These are phyloP conservation scores for Trichomycterus rosablanca DNA, from an alignment of 2,113 vertebrate genomes.

Conservation along the genomic window DNA sequence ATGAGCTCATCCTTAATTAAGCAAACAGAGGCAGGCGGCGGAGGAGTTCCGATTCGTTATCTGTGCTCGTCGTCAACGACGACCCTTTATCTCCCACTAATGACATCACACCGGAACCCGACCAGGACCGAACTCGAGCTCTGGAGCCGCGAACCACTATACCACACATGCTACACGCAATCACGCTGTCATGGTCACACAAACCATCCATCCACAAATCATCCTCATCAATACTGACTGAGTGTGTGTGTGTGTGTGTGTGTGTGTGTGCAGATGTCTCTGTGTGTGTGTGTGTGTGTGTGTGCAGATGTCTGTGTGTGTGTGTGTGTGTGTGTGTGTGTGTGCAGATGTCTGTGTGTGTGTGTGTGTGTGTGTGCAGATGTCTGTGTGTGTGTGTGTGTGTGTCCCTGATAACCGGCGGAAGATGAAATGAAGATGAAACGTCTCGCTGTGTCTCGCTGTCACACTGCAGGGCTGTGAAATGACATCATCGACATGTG, in stretches of 20 bases:
- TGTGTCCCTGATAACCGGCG: constrained; percentile 52
- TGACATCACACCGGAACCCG: constrained; percentile 59
- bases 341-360: constrained; percentile 45
- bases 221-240: not conserved
- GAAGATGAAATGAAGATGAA: constrained; percentile 55
- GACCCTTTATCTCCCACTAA: constrained; percentile 70
- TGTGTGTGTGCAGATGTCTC: too few species aligned
- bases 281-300: too few species aligned
- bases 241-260: constrained; percentile 22
- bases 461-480: constrained; percentile 52
- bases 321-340: constrained; percentile 16
- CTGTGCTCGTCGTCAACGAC: constrained; percentile 71
- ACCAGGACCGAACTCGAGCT: constrained; percentile 31
- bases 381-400: constrained; percentile 2
- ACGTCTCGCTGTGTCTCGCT: constrained; percentile 46
- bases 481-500: constrained; percentile 67
- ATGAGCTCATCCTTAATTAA: constrained; percentile 79
- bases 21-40: constrained; percentile 71
- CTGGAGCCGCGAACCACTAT: constrained; percentile 43
- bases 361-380: too few species aligned
- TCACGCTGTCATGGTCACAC: constrained; percentile 59
- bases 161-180: constrained; percentile 37
- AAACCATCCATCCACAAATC: constrained; percentile 47
- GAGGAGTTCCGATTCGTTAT: constrained; percentile 71
- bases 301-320: not conserved